Evolutionary conservation across 2,888 invertebrate genomes (phyloP).

Genomic region (Tetropium fuscum): DNA sequence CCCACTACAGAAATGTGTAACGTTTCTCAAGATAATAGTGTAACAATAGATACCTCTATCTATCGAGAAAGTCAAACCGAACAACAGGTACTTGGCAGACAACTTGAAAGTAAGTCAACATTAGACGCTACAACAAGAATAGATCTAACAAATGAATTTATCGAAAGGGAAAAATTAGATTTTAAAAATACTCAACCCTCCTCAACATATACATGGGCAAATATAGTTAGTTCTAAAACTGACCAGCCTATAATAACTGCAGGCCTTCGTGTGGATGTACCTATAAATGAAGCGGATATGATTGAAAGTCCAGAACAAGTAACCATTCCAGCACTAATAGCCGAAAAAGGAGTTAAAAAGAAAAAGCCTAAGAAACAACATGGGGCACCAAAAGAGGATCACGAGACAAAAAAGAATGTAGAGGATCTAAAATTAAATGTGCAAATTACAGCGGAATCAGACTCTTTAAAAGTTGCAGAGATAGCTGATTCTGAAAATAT

Average conservation of each 20-base stretch:
- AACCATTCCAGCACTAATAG: not conserved
- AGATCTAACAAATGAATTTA: not conserved
- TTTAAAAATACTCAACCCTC: not conserved
- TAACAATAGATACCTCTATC: no score
- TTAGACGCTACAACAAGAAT: not conserved
- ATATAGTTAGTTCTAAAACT: not conserved
- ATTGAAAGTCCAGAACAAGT: not conserved
- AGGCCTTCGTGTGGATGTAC: not conserved
- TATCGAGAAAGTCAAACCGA: no score
- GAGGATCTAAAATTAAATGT: no score
- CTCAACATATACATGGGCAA: not conserved
- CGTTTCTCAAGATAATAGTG: no score
- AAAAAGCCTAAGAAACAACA: slow-evolving; percentile 26
- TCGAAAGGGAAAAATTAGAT: not conserved
- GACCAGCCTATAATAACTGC: not conserved
- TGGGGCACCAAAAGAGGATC: no score
- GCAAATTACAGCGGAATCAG: no score
- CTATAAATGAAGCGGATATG: not conserved
- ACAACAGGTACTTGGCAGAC: no score
- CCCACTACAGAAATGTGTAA: no score
- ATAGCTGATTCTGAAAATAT: no score
- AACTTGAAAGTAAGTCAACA: not conserved
- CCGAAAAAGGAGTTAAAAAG: slow-evolving; percentile 28
- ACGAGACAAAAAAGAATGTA: no score
- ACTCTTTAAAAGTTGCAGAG: no score